These are phyloP conservation scores for Oncorhynchus tshawytscha DNA, from an alignment of 2,113 vertebrate species.

Conservation along the genomic window DNA sequence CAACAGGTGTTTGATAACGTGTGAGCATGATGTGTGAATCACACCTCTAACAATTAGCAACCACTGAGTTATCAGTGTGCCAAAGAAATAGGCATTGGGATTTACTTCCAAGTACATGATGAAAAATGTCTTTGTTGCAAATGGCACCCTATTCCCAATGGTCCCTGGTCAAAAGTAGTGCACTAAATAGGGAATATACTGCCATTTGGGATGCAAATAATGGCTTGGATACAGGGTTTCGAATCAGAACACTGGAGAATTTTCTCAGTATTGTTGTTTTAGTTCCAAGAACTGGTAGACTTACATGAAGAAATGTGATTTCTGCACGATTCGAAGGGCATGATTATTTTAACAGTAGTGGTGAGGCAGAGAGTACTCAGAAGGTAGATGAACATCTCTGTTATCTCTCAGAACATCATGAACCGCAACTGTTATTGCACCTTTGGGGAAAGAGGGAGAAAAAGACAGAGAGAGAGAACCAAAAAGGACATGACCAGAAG, in stretches of 20 bases:
- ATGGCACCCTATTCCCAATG: no score
- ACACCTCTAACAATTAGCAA: no score
- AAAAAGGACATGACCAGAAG: neutral
- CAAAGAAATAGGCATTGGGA: no score
- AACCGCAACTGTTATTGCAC: neutral
- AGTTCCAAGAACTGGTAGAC: neutral
- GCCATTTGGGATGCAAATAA: no score
- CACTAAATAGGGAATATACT: no score
- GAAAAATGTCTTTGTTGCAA: no score
- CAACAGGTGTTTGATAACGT: neutral
- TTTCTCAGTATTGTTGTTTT: neutral
- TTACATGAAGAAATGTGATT: neutral
- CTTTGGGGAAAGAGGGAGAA: neutral
- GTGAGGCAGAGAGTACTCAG: neutral
- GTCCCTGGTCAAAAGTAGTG: no score
- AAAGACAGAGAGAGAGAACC: neutral
- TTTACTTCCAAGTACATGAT: no score
- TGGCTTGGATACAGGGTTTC: no score
- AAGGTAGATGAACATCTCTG: neutral
- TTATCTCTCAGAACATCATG: no score
- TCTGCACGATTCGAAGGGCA: neutral
- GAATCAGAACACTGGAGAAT: neutral
- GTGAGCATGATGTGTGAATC: no score
- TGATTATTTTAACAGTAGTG: constrained; percentile 3
- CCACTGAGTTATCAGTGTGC: no score